Base-by-base conservation (phyloP, 1,140 invertebrate species). In the Uloborus diversus region DNA sequence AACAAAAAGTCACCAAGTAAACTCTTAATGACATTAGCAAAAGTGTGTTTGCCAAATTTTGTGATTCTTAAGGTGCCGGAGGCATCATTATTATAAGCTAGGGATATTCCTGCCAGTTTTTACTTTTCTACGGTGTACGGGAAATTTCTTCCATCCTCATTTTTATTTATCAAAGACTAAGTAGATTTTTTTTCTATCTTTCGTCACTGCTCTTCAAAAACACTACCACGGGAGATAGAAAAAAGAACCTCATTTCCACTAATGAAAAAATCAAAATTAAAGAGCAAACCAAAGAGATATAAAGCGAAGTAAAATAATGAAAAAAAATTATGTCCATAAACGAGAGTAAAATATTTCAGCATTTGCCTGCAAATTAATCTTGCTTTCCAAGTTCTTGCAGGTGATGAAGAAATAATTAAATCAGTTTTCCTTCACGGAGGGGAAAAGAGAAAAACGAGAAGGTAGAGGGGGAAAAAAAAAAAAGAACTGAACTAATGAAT, bases 361-460 rank as follows among this genome's bases (percentile, higher is more conserved):
- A 78, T n/a, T 78, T 51, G 73, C 13, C 49, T 53, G 49, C 23
- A 61, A 61, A 61, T 61, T 61, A 61, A 61, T 61, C 57, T 49
- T 28, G 37, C 64, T 30, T 37, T 59, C 23, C 32, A n/a, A 23
- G 4, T 59, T 35, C 47, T 42, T 42, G 51, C 51, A 79, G 76
- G 76, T 69, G 76, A 79, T 79, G 76, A 69, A 68, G 65, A 69
- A 79, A 79, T 79, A 79, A 79, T 79, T 79, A 79, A 79, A 79
- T 79, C 76, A 79, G 73, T 75, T 75, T 75, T 64, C 70, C 70
- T 49, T 75, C 49, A 17, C 14, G 20, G 61, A 30, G 59, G 42
- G 71, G n/a, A n/a, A n/a, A n/a, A n/a, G n/a, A n/a, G n/a, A n/a
- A n/a, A n/a, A n/a, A n/a, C n/a, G 33, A 27, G 33, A 42, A 47